These are phyloP conservation scores for Rhea americana DNA, from an alignment of 2,113 vertebrate genomes.

Conservation along the genomic window DNA sequence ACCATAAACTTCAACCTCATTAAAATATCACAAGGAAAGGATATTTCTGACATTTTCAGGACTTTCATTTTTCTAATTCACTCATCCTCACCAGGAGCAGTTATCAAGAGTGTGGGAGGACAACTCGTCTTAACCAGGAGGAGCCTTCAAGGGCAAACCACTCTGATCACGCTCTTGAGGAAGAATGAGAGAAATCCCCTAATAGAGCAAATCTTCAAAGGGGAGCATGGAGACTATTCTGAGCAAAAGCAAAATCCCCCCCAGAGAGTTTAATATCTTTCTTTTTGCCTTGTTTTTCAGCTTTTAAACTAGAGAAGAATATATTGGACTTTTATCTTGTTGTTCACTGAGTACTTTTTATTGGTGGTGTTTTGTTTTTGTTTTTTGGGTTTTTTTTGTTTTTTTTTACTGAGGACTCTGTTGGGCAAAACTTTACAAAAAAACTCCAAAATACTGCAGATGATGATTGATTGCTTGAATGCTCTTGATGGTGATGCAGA, in stretches of 20 bases:
- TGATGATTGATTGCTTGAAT: no score
- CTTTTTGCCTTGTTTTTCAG: not conserved
- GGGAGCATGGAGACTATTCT: not conserved
- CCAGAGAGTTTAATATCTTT: not conserved
- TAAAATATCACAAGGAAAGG: conserved; percentile 52
- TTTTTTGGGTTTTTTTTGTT: no score
- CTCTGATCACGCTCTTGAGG: conserved; percentile 23
- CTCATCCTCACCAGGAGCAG: not conserved
- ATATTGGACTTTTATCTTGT: not conserved
- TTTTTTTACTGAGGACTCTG: not conserved
- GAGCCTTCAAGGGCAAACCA: conserved; percentile 48
- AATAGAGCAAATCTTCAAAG: conserved; percentile 49
- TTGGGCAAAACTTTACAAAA: not conserved
- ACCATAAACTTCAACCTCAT: conserved; percentile 55
- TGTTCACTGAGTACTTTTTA: not conserved
- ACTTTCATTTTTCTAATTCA: not conserved
- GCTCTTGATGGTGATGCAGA: not conserved
- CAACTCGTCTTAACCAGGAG: conserved; percentile 33
- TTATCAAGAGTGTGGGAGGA: conserved; percentile 47
- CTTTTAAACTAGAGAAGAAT: not conserved
- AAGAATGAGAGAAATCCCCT: conserved; percentile 3
- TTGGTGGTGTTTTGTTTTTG: no score
- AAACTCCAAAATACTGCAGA: not conserved
- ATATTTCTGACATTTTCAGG: conserved; percentile 36
- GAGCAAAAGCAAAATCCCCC: not conserved